phyloP scores from a whole-genome alignment of 2,113 vertebrate genomes.

The Eolophus roseicapilla region DNA sequence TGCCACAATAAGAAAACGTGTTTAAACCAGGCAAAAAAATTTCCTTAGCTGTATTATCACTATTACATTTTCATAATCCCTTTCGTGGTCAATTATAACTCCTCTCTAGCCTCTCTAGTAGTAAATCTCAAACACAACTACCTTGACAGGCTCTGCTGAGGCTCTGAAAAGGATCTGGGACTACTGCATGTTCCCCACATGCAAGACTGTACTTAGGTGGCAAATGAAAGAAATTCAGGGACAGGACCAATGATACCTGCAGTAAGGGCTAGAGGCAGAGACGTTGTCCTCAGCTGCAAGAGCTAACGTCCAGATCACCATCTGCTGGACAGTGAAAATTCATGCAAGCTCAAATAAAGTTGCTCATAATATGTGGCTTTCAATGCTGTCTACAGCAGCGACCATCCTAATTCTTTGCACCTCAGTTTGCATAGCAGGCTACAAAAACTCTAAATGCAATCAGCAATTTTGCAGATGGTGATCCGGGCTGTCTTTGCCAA shows the following conservation, averaged over 20 bases:
- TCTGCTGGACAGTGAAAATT: conserved; percentile 23
- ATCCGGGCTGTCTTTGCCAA: neutral
- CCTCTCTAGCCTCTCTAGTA: neutral
- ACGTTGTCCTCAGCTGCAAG: neutral
- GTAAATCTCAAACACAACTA: neutral
- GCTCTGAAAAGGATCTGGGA: neutral
- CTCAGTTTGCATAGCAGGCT: rapidly evolving
- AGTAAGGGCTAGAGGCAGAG: neutral
- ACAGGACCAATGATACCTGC: neutral
- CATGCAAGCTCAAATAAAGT: neutral
- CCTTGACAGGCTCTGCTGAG: neutral
- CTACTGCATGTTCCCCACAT: neutral
- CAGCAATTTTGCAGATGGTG: neutral
- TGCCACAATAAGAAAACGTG: neutral
- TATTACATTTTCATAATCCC: neutral
- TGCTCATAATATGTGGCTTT: neutral
- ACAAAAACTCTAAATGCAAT: neutral
- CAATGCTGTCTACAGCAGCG: neutral
- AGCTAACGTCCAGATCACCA: conserved; percentile 4
- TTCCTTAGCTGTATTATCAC: neutral
- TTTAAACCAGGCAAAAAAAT: neutral
- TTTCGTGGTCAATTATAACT: neutral
- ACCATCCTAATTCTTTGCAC: neutral
- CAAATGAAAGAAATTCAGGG: neutral
- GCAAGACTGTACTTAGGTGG: neutral